These are phyloP conservation scores for Acrossocheilus fasciatus DNA, from an alignment of 2,797 vertebrate species.

Conservation along the genomic window DNA sequence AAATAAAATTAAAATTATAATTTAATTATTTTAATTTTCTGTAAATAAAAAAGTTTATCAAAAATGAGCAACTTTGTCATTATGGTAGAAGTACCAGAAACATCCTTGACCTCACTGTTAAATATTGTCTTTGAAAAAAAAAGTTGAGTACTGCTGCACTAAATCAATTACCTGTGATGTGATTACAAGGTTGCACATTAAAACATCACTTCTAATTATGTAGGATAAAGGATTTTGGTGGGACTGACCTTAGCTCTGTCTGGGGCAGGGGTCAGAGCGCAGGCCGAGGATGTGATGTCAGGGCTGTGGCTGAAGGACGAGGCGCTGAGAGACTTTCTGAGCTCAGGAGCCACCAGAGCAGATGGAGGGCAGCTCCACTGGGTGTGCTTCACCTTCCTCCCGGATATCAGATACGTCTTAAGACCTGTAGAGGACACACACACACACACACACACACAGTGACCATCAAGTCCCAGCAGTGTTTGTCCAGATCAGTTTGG, in stretches of 20 bases:
- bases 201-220: background rate
- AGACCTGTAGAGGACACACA: slow-evolving; percentile 77
- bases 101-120: background rate
- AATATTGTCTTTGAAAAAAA: background rate
- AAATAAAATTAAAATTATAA: background rate
- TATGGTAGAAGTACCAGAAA: background rate
- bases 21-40: background rate
- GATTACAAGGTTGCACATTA: background rate
- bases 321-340: slow-evolving; percentile 40
- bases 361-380: slow-evolving; percentile 68
- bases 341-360: slow-evolving; percentile 4
- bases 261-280: background rate
- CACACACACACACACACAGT: slow-evolving; percentile 17
- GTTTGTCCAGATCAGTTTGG: slow-evolving; percentile 2
- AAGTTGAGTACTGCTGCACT: background rate
- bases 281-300: slow-evolving; percentile 69
- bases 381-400: slow-evolving; percentile 83
- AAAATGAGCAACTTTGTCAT: no score
- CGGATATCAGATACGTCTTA: slow-evolving; percentile 95
- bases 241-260: slow-evolving; percentile 37
- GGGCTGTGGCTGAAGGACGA: slow-evolving; percentile 71
- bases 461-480: slow-evolving; percentile 12
- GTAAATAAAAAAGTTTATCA: background rate
- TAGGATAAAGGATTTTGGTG: background rate
- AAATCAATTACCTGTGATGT: background rate